Base-by-base conservation (phyloP, 2,888 invertebrate species). In the Drosophila birchii region DNA sequence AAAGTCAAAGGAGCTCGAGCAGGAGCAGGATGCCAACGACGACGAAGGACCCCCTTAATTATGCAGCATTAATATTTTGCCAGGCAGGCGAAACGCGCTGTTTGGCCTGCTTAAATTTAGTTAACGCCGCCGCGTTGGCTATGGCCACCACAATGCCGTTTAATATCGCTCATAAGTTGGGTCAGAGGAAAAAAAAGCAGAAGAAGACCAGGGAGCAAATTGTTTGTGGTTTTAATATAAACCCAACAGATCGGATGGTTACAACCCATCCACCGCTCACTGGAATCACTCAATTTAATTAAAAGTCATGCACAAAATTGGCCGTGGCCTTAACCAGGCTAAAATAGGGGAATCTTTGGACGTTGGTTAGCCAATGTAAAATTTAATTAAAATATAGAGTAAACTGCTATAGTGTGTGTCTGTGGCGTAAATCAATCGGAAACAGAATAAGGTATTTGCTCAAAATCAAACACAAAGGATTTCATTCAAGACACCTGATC, bases 41-140 rank as follows among this genome's bases (percentile, higher is more conserved):
- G 29, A 4, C 61, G 36, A 62, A 74, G 64, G 58, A 58, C 73
- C 58, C 63, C 64, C 61, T 73, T 76, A 86, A 86, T 86, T 89
- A 89, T 86, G 74, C 71, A 76, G 74, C 78, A 86, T 86, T 86
- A 88, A 80, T 59, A 89, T 89, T 89, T 86, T 78, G 86, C 74
- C 71, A 74, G 56, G 72, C 62, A 83, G 66, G 81, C 79, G 73
- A 75, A 86, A 81, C 6, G 78, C 34, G 34, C 34, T 6, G 69
- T 56, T 66, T 53, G 34, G 70, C 78, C 56, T 64, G 71, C 72
- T 81, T 69, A 71, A 87, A 87, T 78, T 81, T 69, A 74, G 76
- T 81, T 78, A 79, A 62, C 66, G 75, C 78, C 66, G 75, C 78
- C 63, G 68, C 74, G n/a, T n/a, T n/a, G 60, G 68, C 74, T 26